Conservation (phyloP, 2,797 vertebrate genomes). For the Valencia hispanica region DNA sequence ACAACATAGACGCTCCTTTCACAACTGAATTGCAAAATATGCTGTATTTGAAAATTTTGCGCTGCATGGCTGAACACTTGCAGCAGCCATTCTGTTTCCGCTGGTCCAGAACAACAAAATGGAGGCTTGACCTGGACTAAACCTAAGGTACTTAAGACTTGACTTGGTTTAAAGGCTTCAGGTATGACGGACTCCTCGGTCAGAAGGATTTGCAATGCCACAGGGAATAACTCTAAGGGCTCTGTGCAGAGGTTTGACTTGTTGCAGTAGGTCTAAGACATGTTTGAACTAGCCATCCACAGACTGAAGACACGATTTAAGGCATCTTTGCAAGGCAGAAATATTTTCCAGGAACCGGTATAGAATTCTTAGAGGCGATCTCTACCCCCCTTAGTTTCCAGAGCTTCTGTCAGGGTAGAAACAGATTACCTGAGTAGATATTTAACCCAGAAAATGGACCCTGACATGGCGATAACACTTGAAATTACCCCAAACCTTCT, state of each 20-base stretch:
- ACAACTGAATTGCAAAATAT: too few species aligned
- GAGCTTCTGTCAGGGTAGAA: background rate
- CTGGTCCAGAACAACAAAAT: too few species aligned
- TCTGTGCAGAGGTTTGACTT: background rate
- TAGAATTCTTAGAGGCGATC: background rate
- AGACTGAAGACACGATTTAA: background rate
- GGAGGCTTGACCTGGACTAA: background rate
- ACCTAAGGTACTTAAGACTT: background rate
- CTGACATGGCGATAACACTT: too few species aligned
- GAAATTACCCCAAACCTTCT: too few species aligned
- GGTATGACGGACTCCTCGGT: background rate
- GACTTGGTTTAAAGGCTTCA: background rate
- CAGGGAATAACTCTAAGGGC: background rate
- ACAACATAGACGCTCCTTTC: too few species aligned
- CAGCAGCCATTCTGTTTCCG: too few species aligned
- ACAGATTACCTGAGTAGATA: background rate
- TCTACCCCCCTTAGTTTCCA: background rate
- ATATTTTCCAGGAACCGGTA: background rate
- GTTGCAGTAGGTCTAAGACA: background rate
- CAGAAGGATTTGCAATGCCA: background rate
- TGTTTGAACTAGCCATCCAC: background rate
- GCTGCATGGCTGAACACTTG: too few species aligned
- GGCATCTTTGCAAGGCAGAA: background rate
- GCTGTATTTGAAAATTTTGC: too few species aligned
- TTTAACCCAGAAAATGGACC: too few species aligned